Base-by-base conservation (phyloP, 2,888 invertebrate species). In the Drosophila mimetica region DNA sequence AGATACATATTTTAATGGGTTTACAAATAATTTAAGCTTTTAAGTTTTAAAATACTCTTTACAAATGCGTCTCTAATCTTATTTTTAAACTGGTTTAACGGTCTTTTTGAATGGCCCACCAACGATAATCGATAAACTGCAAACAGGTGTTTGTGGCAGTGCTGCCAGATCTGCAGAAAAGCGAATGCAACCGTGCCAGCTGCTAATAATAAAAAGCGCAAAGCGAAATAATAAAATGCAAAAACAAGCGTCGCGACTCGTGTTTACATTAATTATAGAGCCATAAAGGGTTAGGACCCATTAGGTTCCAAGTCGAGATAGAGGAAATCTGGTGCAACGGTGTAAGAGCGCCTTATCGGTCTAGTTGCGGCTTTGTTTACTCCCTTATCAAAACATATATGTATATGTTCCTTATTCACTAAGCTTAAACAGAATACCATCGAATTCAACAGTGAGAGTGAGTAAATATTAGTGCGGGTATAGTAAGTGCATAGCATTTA, bases 381-480 rank as follows among this genome's bases (percentile, higher is more conserved):
- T 34, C 11, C 36, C 64, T 64, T 64, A 64, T 64, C 64, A 64
- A 47, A 14, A 30, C 13, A 22, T 18, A 18, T 30, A 30, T 16
- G 16, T 30, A 20, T n/a, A 25, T 18, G 7, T n/a, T n/a, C 20
- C 50, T 60, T 60, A 60, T 64, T 50, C 28, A 50, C 42, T 44
- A 20, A 20, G 48, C 18, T 42, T 60, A 44, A 60, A 51, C 44
- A 30, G 50, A 63, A 28, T 14, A 14, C 25, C 16, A 2, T n/a
- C 7, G 5, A 25, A 13, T 8, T n/a, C 8, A 44, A 6, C 44
- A 16, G 44, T 44, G 44, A 14, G 25, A 16, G 44, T 44, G 44
- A 14, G 25, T 14, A 11, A 30, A n/a, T 39, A 28, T n/a, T 28
- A 16, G 39, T 32, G 16, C 30, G 18, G 8, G 34, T 20, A 16